Conservation (phyloP, 2,888 invertebrate species). For the Celastrina argiolus region DNA sequence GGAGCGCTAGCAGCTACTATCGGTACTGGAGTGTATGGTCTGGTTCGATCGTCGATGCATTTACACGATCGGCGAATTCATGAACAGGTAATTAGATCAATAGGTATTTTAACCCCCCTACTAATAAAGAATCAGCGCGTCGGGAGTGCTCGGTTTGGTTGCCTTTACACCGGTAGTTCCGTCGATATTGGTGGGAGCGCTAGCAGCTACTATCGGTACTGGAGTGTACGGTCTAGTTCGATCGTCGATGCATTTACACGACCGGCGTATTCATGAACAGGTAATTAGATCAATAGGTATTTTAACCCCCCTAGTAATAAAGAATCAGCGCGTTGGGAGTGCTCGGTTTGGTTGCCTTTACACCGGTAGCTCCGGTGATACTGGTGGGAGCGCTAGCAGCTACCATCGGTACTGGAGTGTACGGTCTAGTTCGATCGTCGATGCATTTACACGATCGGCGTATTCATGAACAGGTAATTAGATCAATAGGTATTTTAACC, state of each 20-base stretch:
- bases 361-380: constrained; percentile 70
- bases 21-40: constrained; percentile 71
- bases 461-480: constrained; percentile 69
- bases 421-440: constrained; percentile 72
- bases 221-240: constrained; percentile 74
- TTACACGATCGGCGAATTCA: constrained; percentile 68
- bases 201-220: constrained; percentile 62
- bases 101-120: background rate
- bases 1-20: constrained; percentile 67
- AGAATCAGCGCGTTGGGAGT: constrained; percentile 71
- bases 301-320: too few species aligned
- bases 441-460: constrained; percentile 67
- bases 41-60: constrained; percentile 67
- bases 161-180: constrained; percentile 72
- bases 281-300: constrained; percentile 44
- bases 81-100: constrained; percentile 68
- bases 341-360: constrained; percentile 69
- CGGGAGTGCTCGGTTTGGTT: constrained; percentile 72
- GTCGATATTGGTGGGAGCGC: constrained; percentile 65
- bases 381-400: constrained; percentile 67
- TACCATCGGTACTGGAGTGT: constrained; percentile 67
- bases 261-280: constrained; percentile 72
- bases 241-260: constrained; percentile 66
- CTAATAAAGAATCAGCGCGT: constrained; percentile 62
- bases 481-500: background rate